Conservation (phyloP, 2,113 vertebrate genomes). For the Bostrychus sinensis region DNA sequence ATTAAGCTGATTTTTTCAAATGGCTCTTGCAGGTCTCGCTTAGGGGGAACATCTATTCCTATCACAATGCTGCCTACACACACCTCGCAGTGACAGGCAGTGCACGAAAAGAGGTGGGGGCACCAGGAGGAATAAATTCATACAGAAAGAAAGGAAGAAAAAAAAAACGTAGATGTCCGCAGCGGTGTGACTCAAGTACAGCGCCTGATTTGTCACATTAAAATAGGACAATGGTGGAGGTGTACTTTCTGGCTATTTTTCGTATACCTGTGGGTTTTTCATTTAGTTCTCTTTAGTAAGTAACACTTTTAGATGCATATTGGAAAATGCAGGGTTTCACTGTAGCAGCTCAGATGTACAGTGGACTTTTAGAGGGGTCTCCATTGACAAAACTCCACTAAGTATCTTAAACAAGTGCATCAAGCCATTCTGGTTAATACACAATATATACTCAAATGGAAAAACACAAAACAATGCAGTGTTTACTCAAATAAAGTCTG, state of each 20-base stretch:
- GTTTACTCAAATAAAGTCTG: too few species aligned
- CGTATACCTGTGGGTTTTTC: neutral
- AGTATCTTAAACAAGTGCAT: too few species aligned
- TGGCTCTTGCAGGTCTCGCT: slow-evolving; percentile 82
- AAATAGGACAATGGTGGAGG: slow-evolving; percentile 3
- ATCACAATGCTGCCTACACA: slow-evolving; percentile 84
- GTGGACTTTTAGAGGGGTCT: too few species aligned
- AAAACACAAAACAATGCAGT: too few species aligned
- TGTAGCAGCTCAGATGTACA: too few species aligned
- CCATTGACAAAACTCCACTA: too few species aligned
- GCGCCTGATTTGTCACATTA: slow-evolving; percentile 16
- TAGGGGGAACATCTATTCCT: slow-evolving; percentile 83
- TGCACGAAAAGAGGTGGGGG: slow-evolving; percentile 35
- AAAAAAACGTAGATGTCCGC: slow-evolving; percentile 20
- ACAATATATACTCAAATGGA: too few species aligned
- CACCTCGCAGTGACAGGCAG: slow-evolving; percentile 75
- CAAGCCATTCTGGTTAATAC: too few species aligned
- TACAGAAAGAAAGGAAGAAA: slow-evolving; percentile 25
- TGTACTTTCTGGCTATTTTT: neutral
- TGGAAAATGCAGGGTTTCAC: too few species aligned
- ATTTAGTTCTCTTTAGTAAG: neutral
- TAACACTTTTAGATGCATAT: slow-evolving; percentile 1
- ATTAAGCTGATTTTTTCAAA: slow-evolving; percentile 82
- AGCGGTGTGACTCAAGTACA: slow-evolving; percentile 24
- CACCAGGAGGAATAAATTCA: slow-evolving; percentile 56